A percentile compares a stretch with the other conserved stretches of the same genome.
Evolutionary conservation across 30 jellyfish, hydroid and myxozoan species (phyloP).

Genomic region (Sanderia malayensis): DNA sequence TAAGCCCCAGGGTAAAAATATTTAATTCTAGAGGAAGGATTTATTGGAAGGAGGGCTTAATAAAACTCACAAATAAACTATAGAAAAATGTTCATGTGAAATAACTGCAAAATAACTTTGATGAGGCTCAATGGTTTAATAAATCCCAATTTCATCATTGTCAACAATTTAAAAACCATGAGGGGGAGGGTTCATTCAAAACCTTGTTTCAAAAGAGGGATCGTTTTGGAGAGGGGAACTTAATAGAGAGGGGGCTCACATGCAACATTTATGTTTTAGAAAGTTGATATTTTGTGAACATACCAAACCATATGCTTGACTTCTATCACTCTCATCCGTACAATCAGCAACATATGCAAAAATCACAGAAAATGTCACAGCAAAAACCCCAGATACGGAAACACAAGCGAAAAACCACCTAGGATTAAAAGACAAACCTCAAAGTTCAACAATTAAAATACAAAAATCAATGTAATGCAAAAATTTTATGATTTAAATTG

Average conservation of each 20-base stretch:
- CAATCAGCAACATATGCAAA: conserved; percentile 99
- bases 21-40: too few relatives aligned
- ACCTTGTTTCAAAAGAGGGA: background rate
- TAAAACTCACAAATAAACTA: too few relatives aligned
- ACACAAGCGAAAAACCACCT: conserved; percentile 99
- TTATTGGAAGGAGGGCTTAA: too few relatives aligned
- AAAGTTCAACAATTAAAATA: too few relatives aligned
- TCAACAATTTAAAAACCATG: too few relatives aligned
- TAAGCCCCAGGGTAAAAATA: too few relatives aligned
- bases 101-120: too few relatives aligned
- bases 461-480: background rate
- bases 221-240: background rate
- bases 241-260: background rate
- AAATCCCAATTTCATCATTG: too few relatives aligned
- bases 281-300: background rate
- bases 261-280: background rate
- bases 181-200: background rate
- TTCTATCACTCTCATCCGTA: conserved; percentile 88
- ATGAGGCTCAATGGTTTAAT: too few relatives aligned
- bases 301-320: conserved; percentile 99
- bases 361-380: conserved; percentile 93
- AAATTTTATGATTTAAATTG: background rate
- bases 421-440: too few relatives aligned
- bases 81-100: too few relatives aligned
- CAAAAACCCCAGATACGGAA: conserved; percentile 95